phyloP scores from a whole-genome alignment of 2,888 invertebrate species.

The Pristionchus japonicus region DNA sequence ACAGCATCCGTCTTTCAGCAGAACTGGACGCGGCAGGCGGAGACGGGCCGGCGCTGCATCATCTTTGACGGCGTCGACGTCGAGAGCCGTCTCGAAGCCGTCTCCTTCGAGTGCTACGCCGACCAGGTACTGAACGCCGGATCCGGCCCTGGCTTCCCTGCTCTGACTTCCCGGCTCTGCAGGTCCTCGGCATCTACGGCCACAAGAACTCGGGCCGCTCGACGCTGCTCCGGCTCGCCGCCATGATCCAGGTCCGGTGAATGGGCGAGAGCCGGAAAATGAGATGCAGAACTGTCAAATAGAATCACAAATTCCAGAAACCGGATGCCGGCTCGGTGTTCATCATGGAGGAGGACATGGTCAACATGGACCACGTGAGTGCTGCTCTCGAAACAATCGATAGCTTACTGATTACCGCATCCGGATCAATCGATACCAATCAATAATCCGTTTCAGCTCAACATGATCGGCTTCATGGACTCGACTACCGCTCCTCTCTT shows the following conservation, averaged over 20 bases:
- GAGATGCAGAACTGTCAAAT: neutral
- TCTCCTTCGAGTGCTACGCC: slow-evolving; percentile 15
- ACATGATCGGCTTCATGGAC: slow-evolving; percentile 35
- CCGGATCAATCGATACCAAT: neutral
- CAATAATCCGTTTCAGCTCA: neutral
- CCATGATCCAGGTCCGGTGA: slow-evolving; percentile 21
- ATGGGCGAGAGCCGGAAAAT: neutral
- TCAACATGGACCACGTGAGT: slow-evolving; percentile 32
- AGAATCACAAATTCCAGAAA: neutral
- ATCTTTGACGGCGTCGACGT: slow-evolving; percentile 32
- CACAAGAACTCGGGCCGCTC: slow-evolving; percentile 37
- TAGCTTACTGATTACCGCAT: neutral
- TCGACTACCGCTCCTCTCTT: slow-evolving; percentile 33
- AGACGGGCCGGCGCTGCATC: slow-evolving; percentile 25
- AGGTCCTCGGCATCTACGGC: slow-evolving; percentile 41
- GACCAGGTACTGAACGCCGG: neutral
- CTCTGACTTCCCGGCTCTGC: neutral
- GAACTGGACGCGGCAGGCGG: slow-evolving; percentile 17
- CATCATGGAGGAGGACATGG: slow-evolving; percentile 34
- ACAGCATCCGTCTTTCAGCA: neutral
- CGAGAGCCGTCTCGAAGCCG: slow-evolving; percentile 32
- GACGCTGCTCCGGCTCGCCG: slow-evolving; percentile 22
- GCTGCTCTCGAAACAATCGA: neutral
- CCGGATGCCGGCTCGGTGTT: slow-evolving; percentile 25
- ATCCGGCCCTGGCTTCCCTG: neutral